Percentiles rank a stretch among this genome's conserved stretches.
phyloP scores from a whole-genome alignment of 64 coral and sea anemone genomes.

The Actinia equina region DNA sequence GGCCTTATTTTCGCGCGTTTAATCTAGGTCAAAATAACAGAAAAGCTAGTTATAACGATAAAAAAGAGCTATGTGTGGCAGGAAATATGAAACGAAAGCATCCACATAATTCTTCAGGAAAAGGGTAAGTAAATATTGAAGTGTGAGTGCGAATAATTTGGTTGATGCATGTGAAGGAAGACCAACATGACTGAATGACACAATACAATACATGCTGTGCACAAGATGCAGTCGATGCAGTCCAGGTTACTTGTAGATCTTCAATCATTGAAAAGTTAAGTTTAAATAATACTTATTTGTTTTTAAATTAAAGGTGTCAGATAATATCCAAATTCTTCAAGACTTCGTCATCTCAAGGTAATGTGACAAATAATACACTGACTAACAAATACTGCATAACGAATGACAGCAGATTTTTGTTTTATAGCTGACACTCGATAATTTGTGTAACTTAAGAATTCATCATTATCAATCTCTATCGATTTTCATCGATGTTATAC shows the following conservation, averaged over 20 bases:
- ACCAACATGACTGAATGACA: not conserved
- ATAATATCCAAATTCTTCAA: conserved; percentile 65
- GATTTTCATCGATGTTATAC: no score
- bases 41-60: not conserved
- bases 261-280: not conserved
- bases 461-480: no score
- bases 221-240: no score
- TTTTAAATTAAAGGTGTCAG: conserved; percentile 11
- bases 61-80: not conserved
- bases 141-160: not conserved
- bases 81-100: conserved; percentile 22
- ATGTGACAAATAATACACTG: not conserved
- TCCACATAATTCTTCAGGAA: not conserved
- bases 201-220: no score
- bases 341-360: conserved; percentile 28
- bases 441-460: no score
- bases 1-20: conserved; percentile 18
- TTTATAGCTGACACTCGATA: no score
- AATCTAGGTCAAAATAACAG: not conserved
- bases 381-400: no score
- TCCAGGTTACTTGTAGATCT: no score
- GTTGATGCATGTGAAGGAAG: not conserved
- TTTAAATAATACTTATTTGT: not conserved
- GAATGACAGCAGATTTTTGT: no score
- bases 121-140: conserved; percentile 1